Conservation (phyloP, 2,113 vertebrate genomes). For the Oryzias melastigma region DNA sequence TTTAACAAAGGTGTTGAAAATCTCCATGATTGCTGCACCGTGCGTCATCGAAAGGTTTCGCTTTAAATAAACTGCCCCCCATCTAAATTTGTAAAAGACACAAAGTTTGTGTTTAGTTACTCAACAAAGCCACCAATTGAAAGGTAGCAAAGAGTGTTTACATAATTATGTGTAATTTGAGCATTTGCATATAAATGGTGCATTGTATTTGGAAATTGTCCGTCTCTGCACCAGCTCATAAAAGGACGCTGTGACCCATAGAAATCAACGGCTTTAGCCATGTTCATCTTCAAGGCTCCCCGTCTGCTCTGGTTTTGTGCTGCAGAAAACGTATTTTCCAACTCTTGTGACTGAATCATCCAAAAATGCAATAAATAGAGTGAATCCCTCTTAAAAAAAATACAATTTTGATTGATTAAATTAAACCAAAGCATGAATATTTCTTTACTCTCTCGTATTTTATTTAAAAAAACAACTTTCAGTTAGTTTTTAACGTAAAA, state of each 20-base stretch:
- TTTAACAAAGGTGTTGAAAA: slow-evolving; percentile 50
- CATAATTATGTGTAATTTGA: slow-evolving; percentile 62
- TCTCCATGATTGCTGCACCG: slow-evolving; percentile 28
- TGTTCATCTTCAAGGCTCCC: slow-evolving; percentile 59
- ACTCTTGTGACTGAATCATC: slow-evolving; percentile 45
- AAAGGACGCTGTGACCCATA: slow-evolving; percentile 65
- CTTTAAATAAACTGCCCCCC: slow-evolving; percentile 20
- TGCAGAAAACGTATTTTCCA: slow-evolving; percentile 9
- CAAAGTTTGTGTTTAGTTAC: slow-evolving; percentile 53
- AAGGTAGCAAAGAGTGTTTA: slow-evolving; percentile 61
- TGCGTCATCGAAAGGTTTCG: slow-evolving; percentile 30
- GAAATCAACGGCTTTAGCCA: slow-evolving; percentile 69
- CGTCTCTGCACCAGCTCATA: slow-evolving; percentile 47
- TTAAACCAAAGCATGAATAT: too few relatives aligned
- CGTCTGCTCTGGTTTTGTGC: slow-evolving; percentile 43
- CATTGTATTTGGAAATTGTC: slow-evolving; percentile 64
- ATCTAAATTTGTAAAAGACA: slow-evolving; percentile 39
- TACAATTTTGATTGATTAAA: not conserved
- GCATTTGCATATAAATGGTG: slow-evolving; percentile 74
- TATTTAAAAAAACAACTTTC: too few relatives aligned
- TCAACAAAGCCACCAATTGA: slow-evolving; percentile 58
- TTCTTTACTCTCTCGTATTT: too few relatives aligned
- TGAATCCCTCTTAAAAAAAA: slow-evolving; percentile 4
- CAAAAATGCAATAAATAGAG: slow-evolving; percentile 23
- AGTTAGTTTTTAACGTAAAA: too few relatives aligned